phyloP scores from a whole-genome alignment of 1,140 invertebrate species.

The Uloborus diversus region DNA sequence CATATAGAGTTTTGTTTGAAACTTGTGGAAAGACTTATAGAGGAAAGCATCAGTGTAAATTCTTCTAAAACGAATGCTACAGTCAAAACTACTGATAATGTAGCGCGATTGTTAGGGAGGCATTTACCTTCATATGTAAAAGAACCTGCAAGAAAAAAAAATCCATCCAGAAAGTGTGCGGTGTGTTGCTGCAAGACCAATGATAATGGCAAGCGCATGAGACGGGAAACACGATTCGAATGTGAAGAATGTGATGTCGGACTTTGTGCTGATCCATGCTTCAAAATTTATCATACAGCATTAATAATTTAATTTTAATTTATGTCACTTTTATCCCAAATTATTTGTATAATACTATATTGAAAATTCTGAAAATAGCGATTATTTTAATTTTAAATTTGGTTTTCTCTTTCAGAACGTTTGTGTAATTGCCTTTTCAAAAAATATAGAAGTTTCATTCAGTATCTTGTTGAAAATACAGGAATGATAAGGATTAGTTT shows the following conservation, averaged over 20 bases:
- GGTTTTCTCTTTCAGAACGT: no score
- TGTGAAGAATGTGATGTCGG: not conserved
- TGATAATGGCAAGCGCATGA: conserved; percentile 5
- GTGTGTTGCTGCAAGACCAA: conserved; percentile 1
- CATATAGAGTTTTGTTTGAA: not conserved
- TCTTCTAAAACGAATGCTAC: not conserved
- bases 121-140: not conserved
- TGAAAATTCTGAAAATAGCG: no score
- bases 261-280: conserved; percentile 7
- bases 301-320: no score
- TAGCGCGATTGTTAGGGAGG: not conserved
- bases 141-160: conserved; percentile 9
- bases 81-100: not conserved
- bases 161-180: not conserved
- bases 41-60: not conserved
- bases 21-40: not conserved
- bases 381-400: no score
- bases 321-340: no score
- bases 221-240: not conserved
- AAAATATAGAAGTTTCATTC: no score
- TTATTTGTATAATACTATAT: no score
- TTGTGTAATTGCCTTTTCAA: no score
- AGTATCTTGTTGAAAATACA: no score
- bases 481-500: no score
- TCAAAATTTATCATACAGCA: conserved; percentile 5